These are phyloP conservation scores for Nyctibius grandis DNA, from an alignment of 2,797 vertebrate genomes.

Conservation along the genomic window DNA sequence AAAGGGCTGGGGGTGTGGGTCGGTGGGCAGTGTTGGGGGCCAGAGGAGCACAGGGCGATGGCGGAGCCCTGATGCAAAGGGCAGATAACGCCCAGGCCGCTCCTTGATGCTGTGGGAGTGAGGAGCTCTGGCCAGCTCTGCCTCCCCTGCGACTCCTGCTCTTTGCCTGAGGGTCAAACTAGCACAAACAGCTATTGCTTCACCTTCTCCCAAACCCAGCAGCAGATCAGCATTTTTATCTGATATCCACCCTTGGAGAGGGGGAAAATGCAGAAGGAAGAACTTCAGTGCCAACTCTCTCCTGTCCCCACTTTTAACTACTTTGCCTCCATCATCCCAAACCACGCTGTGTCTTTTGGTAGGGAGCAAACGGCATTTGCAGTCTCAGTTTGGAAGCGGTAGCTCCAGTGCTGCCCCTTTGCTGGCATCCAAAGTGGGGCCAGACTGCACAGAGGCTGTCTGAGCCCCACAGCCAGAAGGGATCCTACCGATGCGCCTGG, in stretches of 20 bases:
- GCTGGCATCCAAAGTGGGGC: neutral
- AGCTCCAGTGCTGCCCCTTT: neutral
- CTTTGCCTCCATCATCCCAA: neutral
- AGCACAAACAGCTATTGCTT: neutral
- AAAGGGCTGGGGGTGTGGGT: neutral
- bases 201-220: neutral
- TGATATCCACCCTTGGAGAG: neutral
- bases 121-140: neutral
- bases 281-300: neutral
- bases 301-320: neutral
- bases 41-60: neutral
- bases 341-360: fast-evolving
- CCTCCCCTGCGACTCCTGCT: neutral
- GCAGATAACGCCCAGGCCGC: neutral
- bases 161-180: neutral
- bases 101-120: fast-evolving
- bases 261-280: neutral
- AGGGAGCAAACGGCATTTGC: neutral
- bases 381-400: neutral
- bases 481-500: fast-evolving
- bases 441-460: neutral
- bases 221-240: neutral
- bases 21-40: neutral
- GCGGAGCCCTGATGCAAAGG: neutral
- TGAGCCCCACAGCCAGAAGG: neutral